These are phyloP conservation scores for Squalus acanthias DNA, from an alignment of 2,797 vertebrate species.

Conservation along the genomic window DNA sequence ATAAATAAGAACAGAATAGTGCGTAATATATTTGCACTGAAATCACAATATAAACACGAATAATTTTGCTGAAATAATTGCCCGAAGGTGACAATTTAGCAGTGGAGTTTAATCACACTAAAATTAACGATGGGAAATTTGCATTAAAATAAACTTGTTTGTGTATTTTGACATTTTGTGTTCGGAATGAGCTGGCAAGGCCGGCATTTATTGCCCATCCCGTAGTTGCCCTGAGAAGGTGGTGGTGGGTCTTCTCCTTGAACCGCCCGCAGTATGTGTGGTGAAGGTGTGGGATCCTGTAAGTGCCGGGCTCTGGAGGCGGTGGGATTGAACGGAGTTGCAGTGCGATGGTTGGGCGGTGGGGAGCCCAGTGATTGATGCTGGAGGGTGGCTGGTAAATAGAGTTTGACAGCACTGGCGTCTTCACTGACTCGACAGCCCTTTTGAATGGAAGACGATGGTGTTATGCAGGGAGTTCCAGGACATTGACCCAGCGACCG, in stretches of 20 bases:
- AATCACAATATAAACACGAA: no score
- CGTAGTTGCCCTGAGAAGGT: no score
- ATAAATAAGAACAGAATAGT: background rate
- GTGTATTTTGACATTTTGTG: background rate
- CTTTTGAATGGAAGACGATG: background rate
- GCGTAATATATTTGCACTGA: background rate
- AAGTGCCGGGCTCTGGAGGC: background rate
- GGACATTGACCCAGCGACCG: no score
- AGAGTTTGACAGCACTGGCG: constrained; percentile 11
- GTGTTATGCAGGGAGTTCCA: no score
- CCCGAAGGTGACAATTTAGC: background rate
- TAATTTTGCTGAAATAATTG: background rate
- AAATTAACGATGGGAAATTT: background rate
- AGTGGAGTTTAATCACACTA: background rate
- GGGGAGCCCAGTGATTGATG: background rate
- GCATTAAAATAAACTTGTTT: background rate
- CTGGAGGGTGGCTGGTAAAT: background rate
- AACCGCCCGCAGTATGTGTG: no score
- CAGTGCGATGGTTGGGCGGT: background rate
- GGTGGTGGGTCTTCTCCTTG: background rate
- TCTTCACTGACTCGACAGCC: constrained; percentile 10
- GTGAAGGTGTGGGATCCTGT: background rate
- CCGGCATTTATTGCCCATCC: background rate
- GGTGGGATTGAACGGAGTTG: background rate
- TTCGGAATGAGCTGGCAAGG: background rate